Evolutionary conservation across 2,888 invertebrate species (phyloP).

Genomic region (Thereva nobilitata): DNA sequence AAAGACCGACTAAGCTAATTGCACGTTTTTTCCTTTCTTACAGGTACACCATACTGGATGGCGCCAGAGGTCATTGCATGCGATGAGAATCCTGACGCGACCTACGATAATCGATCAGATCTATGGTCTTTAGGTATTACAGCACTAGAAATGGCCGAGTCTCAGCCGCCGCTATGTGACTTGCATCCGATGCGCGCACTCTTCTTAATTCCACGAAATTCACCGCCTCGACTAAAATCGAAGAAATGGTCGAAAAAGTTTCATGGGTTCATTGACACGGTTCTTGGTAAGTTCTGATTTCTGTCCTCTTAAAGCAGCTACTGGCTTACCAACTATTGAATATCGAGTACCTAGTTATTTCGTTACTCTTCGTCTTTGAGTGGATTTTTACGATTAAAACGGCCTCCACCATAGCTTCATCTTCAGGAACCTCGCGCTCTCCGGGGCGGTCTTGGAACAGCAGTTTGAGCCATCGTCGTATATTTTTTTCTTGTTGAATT

Average conservation of each 20-base stretch:
- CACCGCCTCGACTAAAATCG: constrained; percentile 95
- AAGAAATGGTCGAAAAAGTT: constrained; percentile 99
- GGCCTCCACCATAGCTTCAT: too few relatives aligned
- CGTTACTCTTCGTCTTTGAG: too few relatives aligned
- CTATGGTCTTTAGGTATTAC: constrained; percentile 95
- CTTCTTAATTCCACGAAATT: constrained; percentile 97
- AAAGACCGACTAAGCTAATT: not conserved
- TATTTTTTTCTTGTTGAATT: too few relatives aligned
- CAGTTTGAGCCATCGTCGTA: too few relatives aligned
- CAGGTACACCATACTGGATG: constrained; percentile 97
- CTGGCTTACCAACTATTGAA: too few relatives aligned
- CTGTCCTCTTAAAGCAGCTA: too few relatives aligned
- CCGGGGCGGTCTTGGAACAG: too few relatives aligned
- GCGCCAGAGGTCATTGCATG: constrained; percentile 99
- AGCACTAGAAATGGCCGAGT: constrained; percentile 99
- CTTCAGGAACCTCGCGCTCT: too few relatives aligned
- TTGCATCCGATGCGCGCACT: constrained; percentile 99
- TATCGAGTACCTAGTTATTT: too few relatives aligned
- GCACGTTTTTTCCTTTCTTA: not conserved
- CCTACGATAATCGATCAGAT: constrained; percentile 96
- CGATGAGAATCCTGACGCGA: constrained; percentile 99
- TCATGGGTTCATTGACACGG: constrained; percentile 97
- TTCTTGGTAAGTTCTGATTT: constrained; percentile 63
- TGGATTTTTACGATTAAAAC: too few relatives aligned
- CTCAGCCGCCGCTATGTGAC: constrained; percentile 98